These are phyloP conservation scores for Apogon talboti DNA, from an alignment of 2,797 vertebrate genomes.

Conservation along the genomic window DNA sequence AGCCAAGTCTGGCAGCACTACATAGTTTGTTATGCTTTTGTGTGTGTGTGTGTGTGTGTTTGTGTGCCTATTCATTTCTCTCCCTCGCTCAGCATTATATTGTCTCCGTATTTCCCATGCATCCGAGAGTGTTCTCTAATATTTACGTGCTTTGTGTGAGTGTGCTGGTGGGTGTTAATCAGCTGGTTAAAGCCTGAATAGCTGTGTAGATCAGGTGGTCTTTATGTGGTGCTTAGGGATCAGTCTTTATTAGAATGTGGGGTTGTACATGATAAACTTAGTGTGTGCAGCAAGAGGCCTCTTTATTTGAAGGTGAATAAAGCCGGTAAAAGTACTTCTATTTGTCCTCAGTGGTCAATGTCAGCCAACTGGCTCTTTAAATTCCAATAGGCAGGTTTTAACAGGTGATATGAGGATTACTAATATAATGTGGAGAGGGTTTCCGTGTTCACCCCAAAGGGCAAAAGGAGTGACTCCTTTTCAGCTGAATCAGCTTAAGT, in stretches of 20 bases:
- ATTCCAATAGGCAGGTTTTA: conserved; percentile 50
- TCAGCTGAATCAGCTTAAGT: conserved; percentile 18
- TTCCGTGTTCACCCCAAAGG: conserved; percentile 34
- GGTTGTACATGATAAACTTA: conserved; percentile 35
- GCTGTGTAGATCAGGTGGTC: conserved; percentile 22
- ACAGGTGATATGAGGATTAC: conserved; percentile 36
- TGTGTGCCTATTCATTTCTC: conserved; percentile 18
- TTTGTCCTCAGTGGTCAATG: conserved; percentile 58
- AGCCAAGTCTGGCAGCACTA: conserved; percentile 41
- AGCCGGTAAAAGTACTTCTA: conserved; percentile 41
- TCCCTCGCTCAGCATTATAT: neutral
- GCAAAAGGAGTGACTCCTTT: conserved; percentile 19
- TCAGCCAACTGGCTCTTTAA: conserved; percentile 49
- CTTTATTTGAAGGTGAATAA: conserved; percentile 57
- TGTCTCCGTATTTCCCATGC: conserved; percentile 14
- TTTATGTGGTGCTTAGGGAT: conserved; percentile 44
- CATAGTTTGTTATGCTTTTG: conserved; percentile 23
- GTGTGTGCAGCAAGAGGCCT: conserved; percentile 33
- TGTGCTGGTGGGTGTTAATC: conserved; percentile 14
- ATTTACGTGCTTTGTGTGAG: neutral
- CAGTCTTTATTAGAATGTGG: conserved; percentile 24
- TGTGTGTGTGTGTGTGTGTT: conserved; percentile 12
- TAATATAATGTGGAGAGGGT: conserved; percentile 30
- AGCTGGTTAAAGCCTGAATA: conserved; percentile 36
- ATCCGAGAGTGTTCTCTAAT: neutral